Evolutionary conservation across 1,140 invertebrate species (phyloP).

Genomic region (Papilio aristodemus): DNA sequence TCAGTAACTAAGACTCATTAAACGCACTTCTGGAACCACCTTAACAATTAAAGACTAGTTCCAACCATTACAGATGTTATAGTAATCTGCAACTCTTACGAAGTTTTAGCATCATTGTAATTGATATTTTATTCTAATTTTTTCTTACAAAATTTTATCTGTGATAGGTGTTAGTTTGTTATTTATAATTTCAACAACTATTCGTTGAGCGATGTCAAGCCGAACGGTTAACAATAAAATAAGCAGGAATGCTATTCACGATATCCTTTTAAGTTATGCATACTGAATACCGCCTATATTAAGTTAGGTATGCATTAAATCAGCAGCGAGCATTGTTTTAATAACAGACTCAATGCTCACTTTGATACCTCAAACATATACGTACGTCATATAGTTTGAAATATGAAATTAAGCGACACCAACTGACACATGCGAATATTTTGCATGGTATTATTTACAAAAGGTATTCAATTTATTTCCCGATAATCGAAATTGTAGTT

Average conservation of each 20-base stretch:
- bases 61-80: too few species aligned
- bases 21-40: too few species aligned
- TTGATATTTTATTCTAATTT: too few species aligned
- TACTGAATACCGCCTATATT: constrained; percentile 21
- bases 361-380: constrained; percentile 10
- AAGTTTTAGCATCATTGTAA: too few species aligned
- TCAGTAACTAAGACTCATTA: too few species aligned
- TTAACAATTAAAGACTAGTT: too few species aligned
- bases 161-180: background rate
- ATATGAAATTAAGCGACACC: background rate
- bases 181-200: background rate
- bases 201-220: background rate
- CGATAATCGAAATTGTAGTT: background rate
- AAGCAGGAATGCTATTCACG: constrained; percentile 16
- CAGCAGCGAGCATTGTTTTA: background rate
- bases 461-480: background rate
- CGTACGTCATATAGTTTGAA: background rate
- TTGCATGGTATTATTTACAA: background rate
- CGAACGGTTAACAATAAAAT: background rate
- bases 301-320: background rate
- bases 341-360: constrained; percentile 9
- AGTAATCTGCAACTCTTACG: too few species aligned
- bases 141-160: background rate
- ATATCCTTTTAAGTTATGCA: constrained; percentile 27
- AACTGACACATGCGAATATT: background rate